A percentile compares a stretch with the other conserved stretches of the same genome.
phyloP scores from a whole-genome alignment of 2,888 invertebrate genomes.

The Anorthoa munda region DNA sequence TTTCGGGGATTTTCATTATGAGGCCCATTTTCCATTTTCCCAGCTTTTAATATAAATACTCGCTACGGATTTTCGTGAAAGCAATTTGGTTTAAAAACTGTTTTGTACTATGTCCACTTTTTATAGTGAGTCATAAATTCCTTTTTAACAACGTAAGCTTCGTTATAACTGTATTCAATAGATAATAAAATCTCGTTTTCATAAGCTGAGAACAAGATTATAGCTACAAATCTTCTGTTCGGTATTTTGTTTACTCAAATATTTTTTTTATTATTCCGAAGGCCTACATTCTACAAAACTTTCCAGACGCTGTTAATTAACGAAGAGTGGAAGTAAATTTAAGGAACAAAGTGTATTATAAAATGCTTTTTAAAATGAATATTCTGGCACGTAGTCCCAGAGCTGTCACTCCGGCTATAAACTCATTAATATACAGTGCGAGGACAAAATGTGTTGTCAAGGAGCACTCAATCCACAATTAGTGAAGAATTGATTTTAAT shows the following conservation, averaged over 20 bases:
- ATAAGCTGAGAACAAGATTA: not conserved
- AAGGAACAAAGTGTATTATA: conserved; percentile 19
- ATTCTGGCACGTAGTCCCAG: conserved; percentile 35
- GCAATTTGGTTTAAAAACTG: conserved; percentile 20
- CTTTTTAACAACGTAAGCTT: not conserved
- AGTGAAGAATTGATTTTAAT: not conserved
- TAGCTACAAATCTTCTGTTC: not conserved
- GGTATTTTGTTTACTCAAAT: not conserved
- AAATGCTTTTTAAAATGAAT: conserved; percentile 38
- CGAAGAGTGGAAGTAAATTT: conserved; percentile 57
- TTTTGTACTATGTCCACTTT: conserved; percentile 10
- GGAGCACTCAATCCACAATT: not conserved
- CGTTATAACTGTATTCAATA: not conserved
- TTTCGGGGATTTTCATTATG: conserved; percentile 31
- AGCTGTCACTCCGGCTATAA: conserved; percentile 36
- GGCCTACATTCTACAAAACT: conserved; percentile 40
- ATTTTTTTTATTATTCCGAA: not conserved
- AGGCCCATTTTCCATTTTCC: conserved; percentile 40
- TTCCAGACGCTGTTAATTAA: conserved; percentile 58
- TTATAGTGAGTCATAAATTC: conserved; percentile 4
- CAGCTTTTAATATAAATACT: conserved; percentile 37
- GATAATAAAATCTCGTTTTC: too few relatives aligned
- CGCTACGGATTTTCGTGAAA: conserved; percentile 26
- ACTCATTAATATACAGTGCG: conserved; percentile 16
- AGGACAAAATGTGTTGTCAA: not conserved